phyloP scores from a whole-genome alignment of 2,888 invertebrate genomes.

The Papilio gigon region DNA sequence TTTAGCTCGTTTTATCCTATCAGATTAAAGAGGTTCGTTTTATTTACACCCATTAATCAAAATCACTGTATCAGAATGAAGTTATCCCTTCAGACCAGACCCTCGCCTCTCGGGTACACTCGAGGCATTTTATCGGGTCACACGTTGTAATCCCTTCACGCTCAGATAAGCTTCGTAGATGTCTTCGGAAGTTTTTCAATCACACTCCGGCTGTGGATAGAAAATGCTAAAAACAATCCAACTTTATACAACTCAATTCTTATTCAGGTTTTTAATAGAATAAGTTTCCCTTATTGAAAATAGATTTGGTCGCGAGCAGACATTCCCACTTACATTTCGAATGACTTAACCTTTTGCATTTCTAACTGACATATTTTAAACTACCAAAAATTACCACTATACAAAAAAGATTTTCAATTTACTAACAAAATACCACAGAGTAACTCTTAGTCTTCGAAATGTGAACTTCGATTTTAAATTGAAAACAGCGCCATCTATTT shows the following conservation, averaged over 20 bases:
- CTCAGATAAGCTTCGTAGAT: slow-evolving; percentile 35
- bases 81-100: slow-evolving; percentile 26
- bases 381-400: no score
- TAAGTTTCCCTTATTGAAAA: slow-evolving; percentile 36
- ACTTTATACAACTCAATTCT: slow-evolving; percentile 24
- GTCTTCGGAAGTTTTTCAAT: slow-evolving; percentile 40
- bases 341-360: slow-evolving; percentile 9
- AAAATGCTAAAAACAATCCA: slow-evolving; percentile 38
- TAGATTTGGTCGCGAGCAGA: slow-evolving; percentile 1
- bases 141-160: slow-evolving; percentile 38
- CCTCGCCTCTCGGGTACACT: slow-evolving; percentile 24
- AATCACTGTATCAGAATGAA: slow-evolving; percentile 43
- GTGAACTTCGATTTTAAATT: not conserved
- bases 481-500: slow-evolving; percentile 11
- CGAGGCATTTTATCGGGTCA: slow-evolving; percentile 33
- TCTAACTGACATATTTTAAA: not conserved
- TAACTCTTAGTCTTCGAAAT: no score
- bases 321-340: not conserved
- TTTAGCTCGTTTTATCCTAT: slow-evolving; percentile 35
- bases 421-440: no score
- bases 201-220: slow-evolving; percentile 27
- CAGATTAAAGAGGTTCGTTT: slow-evolving; percentile 43
- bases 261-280: slow-evolving; percentile 37
- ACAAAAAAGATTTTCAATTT: no score
- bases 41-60: slow-evolving; percentile 43